Evolutionary conservation across 1,140 invertebrate species (phyloP), one percentile per base, ranked within the genome.

Genomic region (Thaumetopoea pityocampa): DNA sequence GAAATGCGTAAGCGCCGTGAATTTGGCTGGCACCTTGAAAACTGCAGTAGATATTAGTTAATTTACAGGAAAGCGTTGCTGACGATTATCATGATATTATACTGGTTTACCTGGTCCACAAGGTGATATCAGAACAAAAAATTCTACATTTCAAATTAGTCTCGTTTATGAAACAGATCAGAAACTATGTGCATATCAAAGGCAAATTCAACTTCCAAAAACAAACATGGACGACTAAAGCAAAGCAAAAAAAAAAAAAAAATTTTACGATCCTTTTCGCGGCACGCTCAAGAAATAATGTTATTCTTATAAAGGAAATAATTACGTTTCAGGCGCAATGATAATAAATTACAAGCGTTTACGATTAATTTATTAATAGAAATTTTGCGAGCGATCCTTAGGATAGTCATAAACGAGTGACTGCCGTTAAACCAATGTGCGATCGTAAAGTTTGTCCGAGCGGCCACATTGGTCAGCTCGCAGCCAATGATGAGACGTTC

Each of bases 331-430:
- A 69, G 28, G 46, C 55, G 74, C 70, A 69, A 70, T 69, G 65
- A 70, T 57, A 64, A 77, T 80, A 77, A 80, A 79, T 80, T 72
- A 73, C 57, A 46, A 43, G 27, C 63, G 44, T 83, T 80, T 79
- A 79, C 79, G 73, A 71, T 66, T 76, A 76, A 80, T 77, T 80
- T 83, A 83, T 79, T 83, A 80, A 79, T 83, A 83, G 79, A 81
- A 83, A 71, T 78, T 81, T 83, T 59, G 77, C 74, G 67, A 67
- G 56, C 62, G 61, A 78, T 70, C 67, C 79, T 76, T 76, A 73
- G 67, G 58, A 65, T 48, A 61, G 61, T 74, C 76, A 70, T 80
- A 83, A 80, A 80, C 68, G 68, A 67, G 67, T 67, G 57, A 72
- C 64, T 67, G 42, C 66, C 58, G 43, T 40, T 50, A 58, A 63